Conservation (phyloP, 2,113 vertebrate species). For the Helogale parvula region DNA sequence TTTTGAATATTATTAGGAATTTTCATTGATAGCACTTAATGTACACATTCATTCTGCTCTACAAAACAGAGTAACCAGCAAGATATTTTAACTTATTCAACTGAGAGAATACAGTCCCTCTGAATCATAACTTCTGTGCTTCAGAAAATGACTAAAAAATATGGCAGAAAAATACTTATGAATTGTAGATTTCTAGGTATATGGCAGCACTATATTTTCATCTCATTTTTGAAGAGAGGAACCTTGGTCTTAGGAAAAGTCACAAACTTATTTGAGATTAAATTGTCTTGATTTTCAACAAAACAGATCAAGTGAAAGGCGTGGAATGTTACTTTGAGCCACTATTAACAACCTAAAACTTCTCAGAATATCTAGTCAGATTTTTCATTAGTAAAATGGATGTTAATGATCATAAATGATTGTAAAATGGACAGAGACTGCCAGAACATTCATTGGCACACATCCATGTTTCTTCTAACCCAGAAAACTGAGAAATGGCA, state of each 20-base stretch:
- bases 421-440: neutral
- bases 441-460: neutral
- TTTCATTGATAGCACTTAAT: neutral
- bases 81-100: neutral
- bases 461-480: neutral
- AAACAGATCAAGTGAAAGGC: constrained; percentile 24
- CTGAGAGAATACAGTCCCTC: neutral
- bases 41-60: neutral
- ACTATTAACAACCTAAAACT: neutral
- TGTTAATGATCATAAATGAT: neutral
- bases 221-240: neutral
- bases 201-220: neutral
- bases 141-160: neutral
- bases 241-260: neutral
- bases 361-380: neutral
- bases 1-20: neutral
- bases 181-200: neutral
- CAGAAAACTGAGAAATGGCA: neutral
- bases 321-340: neutral
- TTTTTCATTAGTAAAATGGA: neutral
- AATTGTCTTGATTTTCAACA: neutral
- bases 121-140: neutral
- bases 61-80: neutral
- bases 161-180: neutral
- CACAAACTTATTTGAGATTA: neutral